Base-by-base conservation (phyloP, 2,113 vertebrate genomes). In the Crypturellus undulatus region DNA sequence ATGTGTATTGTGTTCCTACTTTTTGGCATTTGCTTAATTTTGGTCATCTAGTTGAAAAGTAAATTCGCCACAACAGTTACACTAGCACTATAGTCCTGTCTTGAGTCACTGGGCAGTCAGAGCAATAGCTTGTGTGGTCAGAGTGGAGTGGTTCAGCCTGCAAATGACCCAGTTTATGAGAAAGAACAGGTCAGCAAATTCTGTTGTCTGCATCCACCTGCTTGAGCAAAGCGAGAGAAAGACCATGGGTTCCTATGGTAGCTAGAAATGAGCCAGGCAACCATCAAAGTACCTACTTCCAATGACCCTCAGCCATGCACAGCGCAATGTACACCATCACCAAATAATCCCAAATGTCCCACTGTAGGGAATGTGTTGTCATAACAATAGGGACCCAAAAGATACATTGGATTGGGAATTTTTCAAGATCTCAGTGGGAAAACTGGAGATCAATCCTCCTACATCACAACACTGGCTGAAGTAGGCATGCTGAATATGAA, bases 91-190 rank as follows among this genome's bases (percentile, higher is more conserved):
- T 6, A 47, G 36, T 42, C 24, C 19, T 45, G 49, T 38, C 59
- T 71, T 63, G 30, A 49, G 15, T 9, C 11, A 14, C 62, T 9
- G 10, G 42, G n/a, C 0, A 0, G 34, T 26, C 40, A 52, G 49
- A 19, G 26, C 43, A 36, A 42, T 16, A 73, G 59, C 49, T 79
- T 11, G 15, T 24, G 26, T 22, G 7, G 21, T 62, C 47, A 64
- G 58, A 72, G 59, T 6, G 17, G 32, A n/a, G 10, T 10, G 25
- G 26, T 38, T 22, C 32, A 64, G 25, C 38, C 70, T 26, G 0
- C 22, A 1, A 28, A 24, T 36, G 21, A 22, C 30, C 7, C 43
- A 60, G 13, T 4, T 5, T 34, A 56, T 0, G 2, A 14, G n/a
- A 69, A 69, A 62, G 24, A 21, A 17, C 9, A 1, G 5, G 8